Evolutionary conservation across 2,888 invertebrate genomes (phyloP).

Genomic region (Drosophila kokeensis): DNA sequence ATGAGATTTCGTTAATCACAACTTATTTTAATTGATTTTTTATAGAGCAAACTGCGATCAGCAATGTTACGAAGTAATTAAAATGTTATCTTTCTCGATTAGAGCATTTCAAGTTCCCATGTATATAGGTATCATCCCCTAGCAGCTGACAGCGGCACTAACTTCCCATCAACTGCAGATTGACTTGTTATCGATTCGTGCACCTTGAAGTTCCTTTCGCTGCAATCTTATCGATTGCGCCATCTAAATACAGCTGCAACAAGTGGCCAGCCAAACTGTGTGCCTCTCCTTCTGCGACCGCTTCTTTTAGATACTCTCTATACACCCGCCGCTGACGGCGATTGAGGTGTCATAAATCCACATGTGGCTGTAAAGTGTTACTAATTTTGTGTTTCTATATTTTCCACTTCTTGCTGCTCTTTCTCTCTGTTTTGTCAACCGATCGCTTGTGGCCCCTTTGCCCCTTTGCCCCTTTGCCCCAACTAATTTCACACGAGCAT

Average conservation of each 20-base stretch:
- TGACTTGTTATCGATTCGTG: conserved; percentile 4
- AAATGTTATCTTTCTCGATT: neutral
- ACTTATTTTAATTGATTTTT: neutral
- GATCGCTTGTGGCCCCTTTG: conserved; percentile 26
- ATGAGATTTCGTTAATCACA: neutral
- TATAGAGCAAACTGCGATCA: neutral
- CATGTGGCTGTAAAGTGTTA: conserved; percentile 80
- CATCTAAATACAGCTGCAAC: conserved; percentile 70
- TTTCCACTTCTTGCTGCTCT: conserved; percentile 14
- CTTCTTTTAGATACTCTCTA: neutral
- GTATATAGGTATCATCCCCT: neutral
- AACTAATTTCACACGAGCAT: conserved; percentile 76
- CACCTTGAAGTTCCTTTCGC: conserved; percentile 17
- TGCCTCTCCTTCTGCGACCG: neutral
- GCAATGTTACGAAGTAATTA: neutral
- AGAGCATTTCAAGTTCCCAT: neutral
- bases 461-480: conserved; percentile 23
- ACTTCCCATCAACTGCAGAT: neutral
- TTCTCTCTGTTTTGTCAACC: conserved; percentile 26
- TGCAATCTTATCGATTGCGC: conserved; percentile 27
- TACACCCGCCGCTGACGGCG: conserved; percentile 9
- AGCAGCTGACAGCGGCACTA: neutral
- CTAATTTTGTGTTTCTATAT: conserved; percentile 59
- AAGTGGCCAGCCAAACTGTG: conserved; percentile 47
- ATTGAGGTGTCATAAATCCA: conserved; percentile 75